Evolutionary conservation across 2,888 invertebrate genomes (phyloP).

Genomic region (Drosophila vallismaia): DNA sequence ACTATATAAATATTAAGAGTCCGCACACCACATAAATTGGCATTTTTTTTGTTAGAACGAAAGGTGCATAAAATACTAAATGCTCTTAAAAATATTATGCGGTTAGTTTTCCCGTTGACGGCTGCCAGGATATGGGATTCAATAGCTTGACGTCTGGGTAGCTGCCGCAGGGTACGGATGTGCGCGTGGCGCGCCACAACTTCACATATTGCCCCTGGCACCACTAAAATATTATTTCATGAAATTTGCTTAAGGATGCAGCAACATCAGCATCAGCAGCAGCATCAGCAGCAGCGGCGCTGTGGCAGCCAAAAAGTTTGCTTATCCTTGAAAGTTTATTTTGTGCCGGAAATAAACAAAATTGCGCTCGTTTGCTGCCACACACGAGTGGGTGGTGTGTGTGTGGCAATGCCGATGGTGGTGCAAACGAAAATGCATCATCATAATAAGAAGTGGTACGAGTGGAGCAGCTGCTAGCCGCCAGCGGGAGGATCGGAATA

Average conservation of each 20-base stretch:
- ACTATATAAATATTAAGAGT: slow-evolving; percentile 24
- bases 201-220: slow-evolving; percentile 72
- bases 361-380: slow-evolving; percentile 60
- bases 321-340: slow-evolving; percentile 79
- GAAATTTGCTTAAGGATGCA: slow-evolving; percentile 77
- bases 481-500: neutral
- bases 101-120: slow-evolving; percentile 23
- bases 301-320: slow-evolving; percentile 66
- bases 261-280: slow-evolving; percentile 38
- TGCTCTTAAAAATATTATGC: slow-evolving; percentile 64
- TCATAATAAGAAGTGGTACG: slow-evolving; percentile 35
- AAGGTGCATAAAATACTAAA: slow-evolving; percentile 62
- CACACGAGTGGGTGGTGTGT: slow-evolving; percentile 15
- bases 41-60: slow-evolving; percentile 32
- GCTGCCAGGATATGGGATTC: slow-evolving; percentile 7
- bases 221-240: slow-evolving; percentile 78
- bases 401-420: slow-evolving; percentile 23
- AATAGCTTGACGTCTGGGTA: neutral
- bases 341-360: slow-evolving; percentile 78
- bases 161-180: slow-evolving; percentile 46
- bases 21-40: slow-evolving; percentile 51
- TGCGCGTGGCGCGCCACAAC: slow-evolving; percentile 63
- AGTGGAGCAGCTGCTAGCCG: slow-evolving; percentile 10
- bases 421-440: slow-evolving; percentile 45
- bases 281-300: slow-evolving; percentile 20